Conservation (phyloP, 2,113 vertebrate species). For the Brachypodius melanocephalos region DNA sequence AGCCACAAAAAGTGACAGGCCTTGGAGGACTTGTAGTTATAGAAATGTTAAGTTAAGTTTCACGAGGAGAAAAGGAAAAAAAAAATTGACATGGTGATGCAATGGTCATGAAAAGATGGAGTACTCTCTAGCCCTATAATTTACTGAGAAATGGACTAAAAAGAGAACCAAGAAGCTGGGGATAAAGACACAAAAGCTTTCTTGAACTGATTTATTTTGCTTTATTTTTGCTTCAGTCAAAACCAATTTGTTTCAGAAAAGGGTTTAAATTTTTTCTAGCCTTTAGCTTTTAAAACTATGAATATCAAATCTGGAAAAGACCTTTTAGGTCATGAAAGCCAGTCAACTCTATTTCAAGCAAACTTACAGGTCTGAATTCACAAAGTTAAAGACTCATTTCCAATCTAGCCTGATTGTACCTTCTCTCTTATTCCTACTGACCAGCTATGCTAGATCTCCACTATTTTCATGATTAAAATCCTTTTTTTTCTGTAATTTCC, state of each 20-base stretch:
- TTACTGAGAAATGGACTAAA: background rate
- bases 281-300: background rate
- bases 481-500: background rate
- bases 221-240: background rate
- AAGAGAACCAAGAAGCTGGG: background rate
- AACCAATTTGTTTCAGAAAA: background rate
- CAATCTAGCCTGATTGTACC: background rate
- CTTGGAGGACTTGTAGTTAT: background rate
- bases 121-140: background rate
- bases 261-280: background rate
- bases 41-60: background rate
- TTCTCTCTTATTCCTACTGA: background rate
- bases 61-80: background rate
- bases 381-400: background rate
- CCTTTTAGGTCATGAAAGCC: background rate
- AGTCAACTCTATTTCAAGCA: background rate
- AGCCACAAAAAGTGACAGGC: background rate
- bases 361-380: background rate
- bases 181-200: background rate
- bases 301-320: background rate
- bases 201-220: background rate
- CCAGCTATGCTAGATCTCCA: background rate
- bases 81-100: background rate
- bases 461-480: background rate
- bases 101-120: background rate